Percentiles rank a stretch among this genome's conserved stretches.
phyloP scores from a whole-genome alignment of 2,888 invertebrate genomes.

The Stenoptilia bipunctidactyla region DNA sequence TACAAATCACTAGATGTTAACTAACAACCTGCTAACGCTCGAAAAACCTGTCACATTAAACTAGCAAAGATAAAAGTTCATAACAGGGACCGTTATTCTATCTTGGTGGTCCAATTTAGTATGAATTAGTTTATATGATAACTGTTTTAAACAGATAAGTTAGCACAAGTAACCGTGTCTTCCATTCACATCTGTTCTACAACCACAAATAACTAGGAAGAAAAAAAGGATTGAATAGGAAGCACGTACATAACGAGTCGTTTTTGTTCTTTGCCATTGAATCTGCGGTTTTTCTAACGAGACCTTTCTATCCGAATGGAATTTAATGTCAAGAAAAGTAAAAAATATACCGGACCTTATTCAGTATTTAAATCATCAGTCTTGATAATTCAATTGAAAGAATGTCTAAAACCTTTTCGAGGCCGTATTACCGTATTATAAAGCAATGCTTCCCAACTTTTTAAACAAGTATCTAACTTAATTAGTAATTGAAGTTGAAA shows the following conservation, averaged over 20 bases:
- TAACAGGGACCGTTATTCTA: not conserved
- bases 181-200: not conserved
- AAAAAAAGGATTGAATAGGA: not conserved
- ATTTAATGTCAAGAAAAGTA: too few species aligned
- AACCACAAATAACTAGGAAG: not conserved
- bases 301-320: not conserved
- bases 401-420: too few species aligned
- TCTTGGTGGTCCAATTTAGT: constrained; percentile 1
- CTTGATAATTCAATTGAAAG: too few species aligned
- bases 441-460: too few species aligned
- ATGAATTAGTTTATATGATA: not conserved
- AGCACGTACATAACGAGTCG: not conserved
- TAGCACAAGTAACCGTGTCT: not conserved
- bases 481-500: not conserved
- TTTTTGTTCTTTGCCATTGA: not conserved
- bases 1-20: too few species aligned
- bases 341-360: too few species aligned
- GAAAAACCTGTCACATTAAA: not conserved
- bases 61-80: constrained; percentile 1
- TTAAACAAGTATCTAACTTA: not conserved
- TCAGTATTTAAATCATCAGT: too few species aligned
- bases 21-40: too few species aligned
- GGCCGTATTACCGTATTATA: too few species aligned
- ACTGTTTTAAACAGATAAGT: not conserved
- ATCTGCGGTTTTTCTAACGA: not conserved